Conservation (phyloP, 2,113 vertebrate species). For the Nycticebus coucang region DNA sequence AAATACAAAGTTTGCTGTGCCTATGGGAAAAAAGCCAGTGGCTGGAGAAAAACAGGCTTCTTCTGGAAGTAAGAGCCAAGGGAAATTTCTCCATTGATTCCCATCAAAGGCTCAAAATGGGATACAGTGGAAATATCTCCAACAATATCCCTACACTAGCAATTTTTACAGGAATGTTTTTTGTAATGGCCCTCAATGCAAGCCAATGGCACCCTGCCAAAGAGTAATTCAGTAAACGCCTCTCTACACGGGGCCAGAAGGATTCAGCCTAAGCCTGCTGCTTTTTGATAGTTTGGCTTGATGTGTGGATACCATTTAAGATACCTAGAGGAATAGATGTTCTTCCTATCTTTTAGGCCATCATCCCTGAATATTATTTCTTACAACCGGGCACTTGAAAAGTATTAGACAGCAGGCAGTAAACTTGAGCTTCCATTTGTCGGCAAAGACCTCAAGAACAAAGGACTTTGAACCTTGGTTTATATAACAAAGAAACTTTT, state of each 20-base stretch:
- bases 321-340: constrained; percentile 28
- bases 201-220: constrained; percentile 69
- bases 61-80: constrained; percentile 6
- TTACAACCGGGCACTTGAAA: constrained; percentile 44
- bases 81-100: constrained; percentile 45
- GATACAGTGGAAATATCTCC: constrained; percentile 54
- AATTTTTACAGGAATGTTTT: constrained; percentile 65
- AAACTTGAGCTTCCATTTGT: constrained; percentile 43
- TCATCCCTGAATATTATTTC: constrained; percentile 52
- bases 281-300: constrained; percentile 55
- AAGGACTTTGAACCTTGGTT: constrained; percentile 56
- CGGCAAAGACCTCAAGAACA: constrained; percentile 55
- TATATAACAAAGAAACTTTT: constrained; percentile 48
- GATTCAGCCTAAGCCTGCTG: constrained; percentile 12
- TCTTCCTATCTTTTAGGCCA: constrained; percentile 63
- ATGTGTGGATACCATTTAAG: background rate
- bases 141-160: constrained; percentile 37
- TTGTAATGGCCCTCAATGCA: constrained; percentile 57
- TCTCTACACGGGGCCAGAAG: background rate
- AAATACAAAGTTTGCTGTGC: background rate
- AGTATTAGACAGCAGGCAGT: constrained; percentile 25
- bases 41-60: background rate
- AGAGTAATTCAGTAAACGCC: constrained; percentile 71
- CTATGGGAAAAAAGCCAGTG: background rate
- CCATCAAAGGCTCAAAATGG: constrained; percentile 18